phyloP scores from a whole-genome alignment of 2,113 vertebrate genomes.

The Hydrolagus affinis region DNA sequence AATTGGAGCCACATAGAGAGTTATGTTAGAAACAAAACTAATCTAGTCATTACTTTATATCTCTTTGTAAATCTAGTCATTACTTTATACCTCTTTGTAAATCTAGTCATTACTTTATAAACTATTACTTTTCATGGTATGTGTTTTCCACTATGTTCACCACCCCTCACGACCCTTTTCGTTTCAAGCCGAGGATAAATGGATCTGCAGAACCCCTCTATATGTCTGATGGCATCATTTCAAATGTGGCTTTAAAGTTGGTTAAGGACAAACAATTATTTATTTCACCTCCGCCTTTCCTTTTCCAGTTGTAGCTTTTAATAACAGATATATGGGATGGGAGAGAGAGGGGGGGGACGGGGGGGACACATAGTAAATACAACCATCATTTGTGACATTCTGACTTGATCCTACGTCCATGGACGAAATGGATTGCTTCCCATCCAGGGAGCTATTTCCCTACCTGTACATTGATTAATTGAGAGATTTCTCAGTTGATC shows the following conservation, averaged over 20 bases:
- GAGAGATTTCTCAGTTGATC: neutral
- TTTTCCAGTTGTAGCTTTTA: neutral
- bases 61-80: neutral
- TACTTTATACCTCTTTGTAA: neutral
- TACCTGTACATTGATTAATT: conserved; percentile 10
- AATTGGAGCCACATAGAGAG: too few species aligned
- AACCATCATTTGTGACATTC: neutral
- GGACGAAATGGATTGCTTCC: neutral
- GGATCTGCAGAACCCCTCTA: neutral
- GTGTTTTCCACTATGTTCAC: too few species aligned
- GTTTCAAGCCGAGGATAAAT: too few species aligned
- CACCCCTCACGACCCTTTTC: too few species aligned
- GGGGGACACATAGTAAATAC: neutral
- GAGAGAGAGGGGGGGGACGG: too few species aligned
- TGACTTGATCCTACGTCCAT: too few species aligned
- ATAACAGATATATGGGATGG: neutral
- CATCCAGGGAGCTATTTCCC: neutral
- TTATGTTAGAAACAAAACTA: neutral
- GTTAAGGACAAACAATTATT: neutral
- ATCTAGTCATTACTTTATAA: neutral
- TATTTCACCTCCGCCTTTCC: neutral
- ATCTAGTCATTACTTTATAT: neutral
- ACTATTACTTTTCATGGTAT: neutral
- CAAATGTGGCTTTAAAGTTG: neutral
- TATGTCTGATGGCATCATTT: neutral